Evolutionary conservation across 2,888 invertebrate species (phyloP), one percentile per base, ranked within the genome.

Genomic region (Acanthosepion esculentum): DNA sequence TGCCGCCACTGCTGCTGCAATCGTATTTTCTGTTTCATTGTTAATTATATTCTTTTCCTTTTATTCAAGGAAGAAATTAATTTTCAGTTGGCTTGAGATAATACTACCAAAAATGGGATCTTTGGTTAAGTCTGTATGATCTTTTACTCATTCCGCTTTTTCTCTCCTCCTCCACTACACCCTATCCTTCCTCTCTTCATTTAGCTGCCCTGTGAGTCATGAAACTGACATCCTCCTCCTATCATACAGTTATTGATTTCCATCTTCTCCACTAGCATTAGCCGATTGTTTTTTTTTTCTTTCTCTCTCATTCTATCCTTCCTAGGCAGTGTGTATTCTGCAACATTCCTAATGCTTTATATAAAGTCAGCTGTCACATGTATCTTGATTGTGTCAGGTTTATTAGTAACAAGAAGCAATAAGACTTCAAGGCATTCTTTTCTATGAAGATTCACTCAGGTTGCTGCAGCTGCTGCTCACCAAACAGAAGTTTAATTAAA

Each of bases 51-150:
- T 78, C 29, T 78, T 78, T 78, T 78, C 78, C 78, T 33, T 78
- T 78, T 78, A n/a, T 78, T 78, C n/a, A n/a, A n/a, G n/a, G 15
- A 78, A 78, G 78, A 78, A 78, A 78, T 78, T 78, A 78, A 78
- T 78, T 78, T 78, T 78, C 78, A 33, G 78, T n/a, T 78, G 78
- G 78, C n/a, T 78, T n/a, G 78, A 78, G 78, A 78, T 78, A 78
- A 78, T 78, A n/a, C 78, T 78, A n/a, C 78, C n/a, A 78, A 78
- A 78, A 78, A 78, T 78, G n/a, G n/a, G 78, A 78, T 78, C 78
- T 33, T 59, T 59, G 59, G 50, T 50, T 50, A 59, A 59, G 59
- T 59, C 6, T 23, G 59, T 59, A 59, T 59, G 59, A 59, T 59
- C 59, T 59, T 55, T 55, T 59, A 59, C 59, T 59, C 59, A 3